Percentiles rank a stretch among this genome's conserved stretches.
Conservation (phyloP, 1,140 invertebrate species). For the Elymnias hypermnestra region DNA sequence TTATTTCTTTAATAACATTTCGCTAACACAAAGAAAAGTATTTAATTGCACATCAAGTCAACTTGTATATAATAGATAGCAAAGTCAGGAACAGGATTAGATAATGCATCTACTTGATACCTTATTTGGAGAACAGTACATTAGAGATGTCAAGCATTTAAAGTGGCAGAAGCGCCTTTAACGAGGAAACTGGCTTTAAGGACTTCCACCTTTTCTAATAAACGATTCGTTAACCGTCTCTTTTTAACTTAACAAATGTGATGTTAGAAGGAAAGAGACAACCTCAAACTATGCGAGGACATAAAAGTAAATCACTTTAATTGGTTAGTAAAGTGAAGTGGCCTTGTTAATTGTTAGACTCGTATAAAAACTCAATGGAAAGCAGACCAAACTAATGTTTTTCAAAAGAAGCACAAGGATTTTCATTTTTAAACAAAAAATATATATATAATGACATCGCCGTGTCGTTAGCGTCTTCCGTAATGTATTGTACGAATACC, state of each 20-base stretch:
- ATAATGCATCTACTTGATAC: conserved; percentile 19
- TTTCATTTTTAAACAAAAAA: conserved; percentile 10
- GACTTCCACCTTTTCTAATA: conserved; percentile 13
- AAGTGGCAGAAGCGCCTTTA: conserved; percentile 27
- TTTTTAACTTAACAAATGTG: neutral
- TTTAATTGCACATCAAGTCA: too few species aligned
- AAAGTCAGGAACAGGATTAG: conserved; percentile 17
- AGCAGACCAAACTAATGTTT: conserved; percentile 11
- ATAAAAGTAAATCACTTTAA: conserved; percentile 18
- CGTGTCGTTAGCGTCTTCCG: conserved; percentile 15
- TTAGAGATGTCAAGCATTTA: conserved; percentile 17
- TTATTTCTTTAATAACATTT: too few species aligned
- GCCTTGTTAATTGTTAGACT: conserved; percentile 19
- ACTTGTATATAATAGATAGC: conserved; percentile 3
- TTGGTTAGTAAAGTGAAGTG: conserved; percentile 7
- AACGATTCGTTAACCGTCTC: conserved; percentile 7
- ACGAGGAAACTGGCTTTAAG: conserved; percentile 16
- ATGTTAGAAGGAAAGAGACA: conserved; percentile 2
- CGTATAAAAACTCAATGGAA: conserved; percentile 18
- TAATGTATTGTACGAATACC: conserved; percentile 10
- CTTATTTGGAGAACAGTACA: conserved; percentile 22
- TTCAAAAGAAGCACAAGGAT: conserved; percentile 11
- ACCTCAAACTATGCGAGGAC: conserved; percentile 1
- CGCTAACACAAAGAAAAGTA: neutral
- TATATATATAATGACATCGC: conserved; percentile 11